Base-by-base conservation (phyloP, 2,888 invertebrate genomes). In the Saturnia pavonia region DNA sequence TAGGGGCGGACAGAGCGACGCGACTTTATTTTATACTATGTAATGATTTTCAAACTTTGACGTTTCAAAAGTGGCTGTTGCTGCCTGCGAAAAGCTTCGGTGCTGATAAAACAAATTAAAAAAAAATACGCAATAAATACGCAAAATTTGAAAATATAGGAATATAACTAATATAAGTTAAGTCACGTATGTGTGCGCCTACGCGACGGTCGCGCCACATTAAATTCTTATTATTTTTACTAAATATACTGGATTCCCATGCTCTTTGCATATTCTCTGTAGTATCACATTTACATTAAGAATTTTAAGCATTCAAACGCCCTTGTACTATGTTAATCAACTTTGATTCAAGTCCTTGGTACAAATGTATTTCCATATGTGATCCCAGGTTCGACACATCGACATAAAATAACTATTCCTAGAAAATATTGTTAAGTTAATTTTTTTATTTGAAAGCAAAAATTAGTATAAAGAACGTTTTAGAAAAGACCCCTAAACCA, bases 251-350 rank as follows among this genome's bases (percentile, higher is more conserved):
- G 22, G 63, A 34, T 70, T 67, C 66, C 3, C 70, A 70, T 66
- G 68, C 63, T 51, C 48, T 68, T 68, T 68, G 68, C 63, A 71
- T 71, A 68, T 68, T 16, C 19, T 40, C 51, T 57, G 65, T 34
- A 63, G 40, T 22, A 42, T 65, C 48, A 34, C 27, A 70, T 68
- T 70, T 70, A 68, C 70, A 68, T 70, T 45, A 42, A 27, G 70
- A 70, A 70, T 70, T 42, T 70, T 70, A 70, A 70, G 43, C 43
- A 34, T 48, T 68, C 40, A 25, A 19, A 22, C 63, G 70, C 63
- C 70, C 70, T 70, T 70, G 70, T 60, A n/a, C 16, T 60, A 66
- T 68, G 42, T 67, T 57, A 57, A 22, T 57, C 25, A 57, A 57
- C 57, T 57, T 22, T 57, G 57, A 12, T 57, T 9, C 9, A 57